Percentiles rank a stretch among this genome's conserved stretches.
phyloP scores from a whole-genome alignment of 2,113 vertebrate genomes.

The Dendrocopos noguchii region DNA sequence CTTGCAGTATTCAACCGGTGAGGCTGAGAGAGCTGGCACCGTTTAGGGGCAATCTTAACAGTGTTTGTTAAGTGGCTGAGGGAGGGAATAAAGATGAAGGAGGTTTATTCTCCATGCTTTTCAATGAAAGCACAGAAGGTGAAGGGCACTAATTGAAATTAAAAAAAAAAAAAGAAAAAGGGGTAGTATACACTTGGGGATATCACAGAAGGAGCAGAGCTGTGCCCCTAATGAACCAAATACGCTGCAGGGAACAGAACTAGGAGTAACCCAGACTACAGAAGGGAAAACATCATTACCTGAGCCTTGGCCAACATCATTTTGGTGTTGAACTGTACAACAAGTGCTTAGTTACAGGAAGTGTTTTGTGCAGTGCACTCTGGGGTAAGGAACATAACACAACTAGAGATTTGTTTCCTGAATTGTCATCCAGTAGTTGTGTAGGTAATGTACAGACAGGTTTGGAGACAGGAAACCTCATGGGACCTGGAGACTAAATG shows the following conservation, averaged over 20 bases:
- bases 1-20: fast-evolving
- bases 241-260: background rate
- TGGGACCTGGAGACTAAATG: background rate
- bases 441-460: fast-evolving
- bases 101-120: background rate
- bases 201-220: background rate
- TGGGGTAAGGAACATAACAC: background rate
- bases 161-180: background rate
- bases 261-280: background rate
- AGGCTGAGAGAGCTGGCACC: background rate
- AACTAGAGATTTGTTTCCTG: background rate
- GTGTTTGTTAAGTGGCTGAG: fast-evolving
- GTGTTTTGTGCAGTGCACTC: background rate
- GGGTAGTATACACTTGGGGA: background rate
- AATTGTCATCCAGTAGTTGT: background rate
- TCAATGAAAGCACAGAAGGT: background rate
- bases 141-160: background rate
- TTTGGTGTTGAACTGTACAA: background rate
- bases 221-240: background rate
- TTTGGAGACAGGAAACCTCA: background rate
- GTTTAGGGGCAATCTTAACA: background rate
- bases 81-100: background rate
- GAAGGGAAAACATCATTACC: background rate
- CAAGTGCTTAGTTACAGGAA: background rate
- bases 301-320: background rate